phyloP scores from a whole-genome alignment of 2,797 vertebrate genomes.

The Iguana delicatissima region DNA sequence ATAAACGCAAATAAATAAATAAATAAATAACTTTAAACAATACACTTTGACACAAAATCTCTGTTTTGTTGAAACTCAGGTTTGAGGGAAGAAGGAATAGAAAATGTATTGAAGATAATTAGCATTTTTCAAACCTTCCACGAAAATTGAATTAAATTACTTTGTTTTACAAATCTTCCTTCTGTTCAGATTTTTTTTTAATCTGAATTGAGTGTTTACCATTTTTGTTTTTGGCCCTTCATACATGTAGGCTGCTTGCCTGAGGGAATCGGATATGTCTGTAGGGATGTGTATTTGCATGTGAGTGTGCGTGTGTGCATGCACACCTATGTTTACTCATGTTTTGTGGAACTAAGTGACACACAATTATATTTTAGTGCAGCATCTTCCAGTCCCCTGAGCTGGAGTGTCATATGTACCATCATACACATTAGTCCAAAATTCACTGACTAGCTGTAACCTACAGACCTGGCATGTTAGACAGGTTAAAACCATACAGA shows the following conservation, averaged over 20 bases:
- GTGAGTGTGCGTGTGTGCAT: neutral
- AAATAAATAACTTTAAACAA: neutral
- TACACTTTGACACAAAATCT: neutral
- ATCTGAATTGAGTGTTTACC: neutral
- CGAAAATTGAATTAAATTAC: neutral
- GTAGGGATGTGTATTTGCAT: neutral
- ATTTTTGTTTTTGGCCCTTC: neutral
- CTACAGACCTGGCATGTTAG: neutral
- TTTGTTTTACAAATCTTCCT: neutral
- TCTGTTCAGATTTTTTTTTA: neutral
- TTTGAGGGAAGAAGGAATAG: neutral
- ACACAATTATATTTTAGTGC: neutral
- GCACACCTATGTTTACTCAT: neutral
- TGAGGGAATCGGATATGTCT: too few species aligned
- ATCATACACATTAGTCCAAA: neutral
- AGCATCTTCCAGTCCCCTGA: neutral
- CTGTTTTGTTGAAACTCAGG: neutral
- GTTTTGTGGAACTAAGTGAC: neutral
- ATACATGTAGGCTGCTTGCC: neutral
- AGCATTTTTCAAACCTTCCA: neutral
- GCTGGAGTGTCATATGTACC: neutral
- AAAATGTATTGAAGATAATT: neutral
- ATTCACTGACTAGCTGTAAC: neutral
- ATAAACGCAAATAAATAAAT: too few species aligned
- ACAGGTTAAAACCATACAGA: neutral